phyloP scores from a whole-genome alignment of 1,140 invertebrate genomes.

The Oppia nitens region DNA sequence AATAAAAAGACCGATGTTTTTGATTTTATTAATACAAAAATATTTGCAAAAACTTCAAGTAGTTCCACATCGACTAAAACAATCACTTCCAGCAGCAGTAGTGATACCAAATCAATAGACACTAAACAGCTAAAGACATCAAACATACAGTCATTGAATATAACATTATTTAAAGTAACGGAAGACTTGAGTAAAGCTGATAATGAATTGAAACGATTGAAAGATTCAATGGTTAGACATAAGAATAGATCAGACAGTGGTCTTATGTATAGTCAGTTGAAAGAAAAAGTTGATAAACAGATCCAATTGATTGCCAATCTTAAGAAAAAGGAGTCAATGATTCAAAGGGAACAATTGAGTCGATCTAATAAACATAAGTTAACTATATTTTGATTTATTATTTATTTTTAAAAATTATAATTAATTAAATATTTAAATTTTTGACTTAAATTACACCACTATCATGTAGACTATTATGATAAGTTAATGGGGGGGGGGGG shows the following conservation, averaged over 20 bases:
- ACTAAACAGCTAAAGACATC: neutral
- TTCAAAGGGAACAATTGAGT: neutral
- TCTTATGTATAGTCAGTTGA: neutral
- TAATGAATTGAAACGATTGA: neutral
- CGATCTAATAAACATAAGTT: neutral
- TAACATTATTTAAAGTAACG: neutral
- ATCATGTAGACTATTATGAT: too few relatives aligned
- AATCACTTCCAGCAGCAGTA: neutral
- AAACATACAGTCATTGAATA: neutral
- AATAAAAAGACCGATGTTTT: neutral
- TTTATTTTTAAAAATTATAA: too few relatives aligned
- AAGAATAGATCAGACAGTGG: neutral
- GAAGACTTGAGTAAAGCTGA: slow-evolving; percentile 8
- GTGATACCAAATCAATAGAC: neutral
- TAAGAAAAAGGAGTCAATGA: neutral
- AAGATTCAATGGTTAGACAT: neutral
- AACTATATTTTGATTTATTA: neutral
- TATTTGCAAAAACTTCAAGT: neutral
- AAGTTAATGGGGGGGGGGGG: too few relatives aligned
- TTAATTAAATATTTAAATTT: too few relatives aligned
- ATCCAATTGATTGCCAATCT: neutral
- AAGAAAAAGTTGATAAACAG: neutral
- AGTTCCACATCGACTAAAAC: neutral
- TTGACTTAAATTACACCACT: too few relatives aligned
- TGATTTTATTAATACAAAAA: neutral